Base-by-base conservation (phyloP, 2,888 invertebrate species). In the Dasypolia templi region DNA sequence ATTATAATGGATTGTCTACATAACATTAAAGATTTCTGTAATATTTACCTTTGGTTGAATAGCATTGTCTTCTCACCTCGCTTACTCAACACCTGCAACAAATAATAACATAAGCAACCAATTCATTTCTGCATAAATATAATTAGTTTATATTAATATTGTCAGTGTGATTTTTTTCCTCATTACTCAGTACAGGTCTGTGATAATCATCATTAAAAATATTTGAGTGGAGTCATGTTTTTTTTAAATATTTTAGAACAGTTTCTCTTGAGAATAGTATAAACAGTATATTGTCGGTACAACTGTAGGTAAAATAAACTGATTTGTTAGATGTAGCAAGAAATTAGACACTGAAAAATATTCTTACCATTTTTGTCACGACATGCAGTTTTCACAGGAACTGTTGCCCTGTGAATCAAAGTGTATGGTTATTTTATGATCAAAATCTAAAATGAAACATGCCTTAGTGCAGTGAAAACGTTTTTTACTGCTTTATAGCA, bases 141-240 rank as follows among this genome's bases (percentile, higher is more conserved):
- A 26, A 51, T 22, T 58, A 5, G n/a, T 53, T 44, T 67, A 32
- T 1, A 17, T 12, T 49, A 19, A 59, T 66, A 29, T 44, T 65
- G 72, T 87, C 88, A 90, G 88, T 67, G 63, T 77, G 59, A 81
- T 69, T 58, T 80, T 86, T 79, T 72, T 93, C 93, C 93, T 92
- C 93, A 93, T 89, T 73, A 82, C 74, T 94, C 93, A 91, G 94
- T 91, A 94, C 94, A 94, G 94, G 94, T 94, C 94, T 94, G 94
- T 92, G 89, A 84, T 86, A 87, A 79, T 92, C 91, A 91, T 91
- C 90, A 91, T 87, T 69, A 73, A 75, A 51, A 61, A 3, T 12
- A 39, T n/a, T 53, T 22, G 12, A 39, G 17, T 32, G 9, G 2
- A 17, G 6, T 26, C 7, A 3, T 26, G 29, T 22, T 17, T 35